These are phyloP conservation scores for Orbicella faveolata DNA, from an alignment of 64 coral and sea anemone species.

Conservation along the genomic window DNA sequence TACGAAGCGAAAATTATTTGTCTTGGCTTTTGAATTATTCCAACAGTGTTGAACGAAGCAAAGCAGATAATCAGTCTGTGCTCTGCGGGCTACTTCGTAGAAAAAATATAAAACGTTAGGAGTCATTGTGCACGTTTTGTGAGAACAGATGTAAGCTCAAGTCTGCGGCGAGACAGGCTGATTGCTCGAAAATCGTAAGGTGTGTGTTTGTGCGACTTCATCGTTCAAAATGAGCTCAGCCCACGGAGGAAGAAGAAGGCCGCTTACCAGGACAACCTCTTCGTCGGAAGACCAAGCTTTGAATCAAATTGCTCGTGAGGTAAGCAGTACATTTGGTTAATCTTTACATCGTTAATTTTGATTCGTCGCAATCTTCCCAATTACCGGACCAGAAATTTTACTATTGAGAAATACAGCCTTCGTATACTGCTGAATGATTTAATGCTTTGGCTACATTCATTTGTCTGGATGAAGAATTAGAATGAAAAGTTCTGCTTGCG, in stretches of 20 bases:
- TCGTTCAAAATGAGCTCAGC: slow-evolving; percentile 86
- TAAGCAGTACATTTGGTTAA: slow-evolving; percentile 44
- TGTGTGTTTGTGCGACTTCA: slow-evolving; percentile 64
- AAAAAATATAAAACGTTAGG: slow-evolving; percentile 58
- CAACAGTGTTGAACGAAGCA: slow-evolving; percentile 52
- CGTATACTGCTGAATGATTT: neutral
- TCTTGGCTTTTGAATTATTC: slow-evolving; percentile 55
- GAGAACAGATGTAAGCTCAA: slow-evolving; percentile 46
- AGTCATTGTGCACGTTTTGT: slow-evolving; percentile 53
- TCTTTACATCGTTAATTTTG: slow-evolving; percentile 25
- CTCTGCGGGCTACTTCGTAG: slow-evolving; percentile 40
- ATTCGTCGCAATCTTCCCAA: neutral
- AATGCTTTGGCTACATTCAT: neutral
- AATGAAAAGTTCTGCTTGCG: neutral
- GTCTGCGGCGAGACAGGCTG: neutral
- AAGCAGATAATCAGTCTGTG: slow-evolving; percentile 38
- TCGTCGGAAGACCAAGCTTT: slow-evolving; percentile 86
- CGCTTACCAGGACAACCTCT: slow-evolving; percentile 73
- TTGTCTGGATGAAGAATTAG: neutral
- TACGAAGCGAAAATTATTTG: slow-evolving; percentile 53
- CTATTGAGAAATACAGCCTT: neutral
- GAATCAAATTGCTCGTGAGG: slow-evolving; percentile 94
- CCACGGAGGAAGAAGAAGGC: slow-evolving; percentile 77
- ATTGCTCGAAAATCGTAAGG: slow-evolving; percentile 55
- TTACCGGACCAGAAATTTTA: neutral